Conservation (phyloP, 2,113 vertebrate species). For the Chionis minor region DNA sequence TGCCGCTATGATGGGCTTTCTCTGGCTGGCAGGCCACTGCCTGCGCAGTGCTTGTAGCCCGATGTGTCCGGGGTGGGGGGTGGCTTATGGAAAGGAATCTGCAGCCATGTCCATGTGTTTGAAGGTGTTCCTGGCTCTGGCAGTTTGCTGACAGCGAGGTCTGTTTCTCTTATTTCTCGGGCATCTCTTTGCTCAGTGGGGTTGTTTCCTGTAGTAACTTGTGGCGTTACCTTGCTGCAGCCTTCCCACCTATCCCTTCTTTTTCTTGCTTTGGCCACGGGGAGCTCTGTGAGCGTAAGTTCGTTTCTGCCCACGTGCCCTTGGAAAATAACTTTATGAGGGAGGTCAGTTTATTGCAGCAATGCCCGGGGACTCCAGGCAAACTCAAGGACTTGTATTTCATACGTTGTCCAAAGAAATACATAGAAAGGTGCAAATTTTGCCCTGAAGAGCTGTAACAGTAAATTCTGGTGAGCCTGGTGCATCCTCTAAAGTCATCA, state of each 20-base stretch:
- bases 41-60: neutral
- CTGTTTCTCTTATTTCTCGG: neutral
- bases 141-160: neutral
- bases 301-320: rapidly evolving
- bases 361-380: neutral
- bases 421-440: neutral
- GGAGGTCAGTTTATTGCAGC: neutral
- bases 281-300: neutral
- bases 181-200: neutral
- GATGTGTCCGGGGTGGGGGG: neutral
- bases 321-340: neutral
- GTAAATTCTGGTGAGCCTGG: neutral
- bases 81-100: neutral
- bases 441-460: neutral
- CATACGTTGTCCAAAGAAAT: neutral
- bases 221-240: neutral
- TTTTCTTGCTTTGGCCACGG: neutral
- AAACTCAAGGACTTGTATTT: neutral
- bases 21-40: neutral
- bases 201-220: neutral
- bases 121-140: neutral
- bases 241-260: neutral
- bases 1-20: neutral
- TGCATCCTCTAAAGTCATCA: neutral
- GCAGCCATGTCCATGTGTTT: neutral